A percentile compares a stretch with the other conserved stretches of the same genome.
phyloP scores from a whole-genome alignment of 2,113 vertebrate genomes.

The Athene cunicularia region DNA sequence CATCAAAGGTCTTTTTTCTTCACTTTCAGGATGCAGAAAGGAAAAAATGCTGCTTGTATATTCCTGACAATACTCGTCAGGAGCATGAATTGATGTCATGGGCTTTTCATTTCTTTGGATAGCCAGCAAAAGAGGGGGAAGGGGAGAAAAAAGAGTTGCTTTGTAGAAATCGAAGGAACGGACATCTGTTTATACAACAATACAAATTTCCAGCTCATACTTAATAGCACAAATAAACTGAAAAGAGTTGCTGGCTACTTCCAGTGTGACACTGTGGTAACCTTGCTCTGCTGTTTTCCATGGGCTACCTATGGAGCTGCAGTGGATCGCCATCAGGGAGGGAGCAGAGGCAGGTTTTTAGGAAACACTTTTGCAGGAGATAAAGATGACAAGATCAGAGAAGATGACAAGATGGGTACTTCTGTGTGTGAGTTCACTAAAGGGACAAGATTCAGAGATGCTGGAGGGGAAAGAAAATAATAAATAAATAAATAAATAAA shows the following conservation, averaged over 20 bases:
- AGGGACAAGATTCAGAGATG: background rate
- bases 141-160: background rate
- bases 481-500: background rate
- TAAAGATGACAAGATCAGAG: background rate
- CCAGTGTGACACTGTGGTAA: background rate
- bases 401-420: background rate
- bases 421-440: background rate
- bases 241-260: conserved; percentile 10
- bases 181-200: conserved; percentile 30
- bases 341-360: background rate
- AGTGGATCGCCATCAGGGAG: background rate
- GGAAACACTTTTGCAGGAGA: background rate
- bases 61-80: conserved; percentile 48
- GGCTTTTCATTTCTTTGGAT: conserved; percentile 1
- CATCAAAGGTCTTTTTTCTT: conserved; percentile 43
- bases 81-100: background rate
- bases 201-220: conserved; percentile 45
- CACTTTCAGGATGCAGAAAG: conserved; percentile 51
- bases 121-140: background rate
- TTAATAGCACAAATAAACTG: conserved; percentile 35
- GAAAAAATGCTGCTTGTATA: conserved; percentile 36
- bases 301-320: background rate
- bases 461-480: background rate
- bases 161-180: conserved; percentile 5
- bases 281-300: background rate